phyloP scores from a whole-genome alignment of 2,113 vertebrate genomes.

The Cygnus atratus region DNA sequence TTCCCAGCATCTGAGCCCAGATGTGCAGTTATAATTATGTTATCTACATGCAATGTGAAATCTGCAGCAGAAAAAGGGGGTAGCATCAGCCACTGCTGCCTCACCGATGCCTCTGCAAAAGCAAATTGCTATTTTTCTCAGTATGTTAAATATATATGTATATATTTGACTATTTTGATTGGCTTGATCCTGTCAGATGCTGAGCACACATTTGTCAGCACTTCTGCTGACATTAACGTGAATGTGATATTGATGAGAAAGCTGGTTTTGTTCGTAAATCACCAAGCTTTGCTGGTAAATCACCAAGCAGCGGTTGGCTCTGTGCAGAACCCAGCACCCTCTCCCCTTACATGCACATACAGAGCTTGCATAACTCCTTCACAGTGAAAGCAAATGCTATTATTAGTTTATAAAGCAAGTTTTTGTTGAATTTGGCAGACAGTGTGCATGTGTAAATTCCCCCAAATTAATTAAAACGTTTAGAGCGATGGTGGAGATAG shows the following conservation, averaged over 20 bases:
- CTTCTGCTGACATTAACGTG: background rate
- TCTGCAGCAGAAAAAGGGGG: background rate
- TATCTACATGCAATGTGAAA: background rate
- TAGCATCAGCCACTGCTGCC: background rate
- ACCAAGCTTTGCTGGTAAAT: background rate
- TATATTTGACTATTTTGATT: background rate
- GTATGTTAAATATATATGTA: too few relatives aligned
- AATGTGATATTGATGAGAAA: background rate
- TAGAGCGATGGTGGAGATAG: slow-evolving; percentile 53
- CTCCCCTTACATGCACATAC: slow-evolving; percentile 28
- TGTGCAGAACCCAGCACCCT: background rate
- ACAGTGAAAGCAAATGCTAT: slow-evolving; percentile 61
- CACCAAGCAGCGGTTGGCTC: background rate
- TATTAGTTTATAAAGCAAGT: slow-evolving; percentile 66
- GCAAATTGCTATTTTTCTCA: background rate
- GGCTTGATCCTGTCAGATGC: background rate
- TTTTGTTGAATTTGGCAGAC: slow-evolving; percentile 57
- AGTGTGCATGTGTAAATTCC: slow-evolving; percentile 44
- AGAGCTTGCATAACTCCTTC: slow-evolving; percentile 42
- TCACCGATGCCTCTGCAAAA: background rate
- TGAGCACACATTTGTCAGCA: background rate
- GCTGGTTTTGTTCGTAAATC: background rate
- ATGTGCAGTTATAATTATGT: background rate
- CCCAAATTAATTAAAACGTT: slow-evolving; percentile 70
- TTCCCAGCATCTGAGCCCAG: background rate